Base-by-base conservation (phyloP, 2,797 vertebrate genomes). In the Myotis findleyi region DNA sequence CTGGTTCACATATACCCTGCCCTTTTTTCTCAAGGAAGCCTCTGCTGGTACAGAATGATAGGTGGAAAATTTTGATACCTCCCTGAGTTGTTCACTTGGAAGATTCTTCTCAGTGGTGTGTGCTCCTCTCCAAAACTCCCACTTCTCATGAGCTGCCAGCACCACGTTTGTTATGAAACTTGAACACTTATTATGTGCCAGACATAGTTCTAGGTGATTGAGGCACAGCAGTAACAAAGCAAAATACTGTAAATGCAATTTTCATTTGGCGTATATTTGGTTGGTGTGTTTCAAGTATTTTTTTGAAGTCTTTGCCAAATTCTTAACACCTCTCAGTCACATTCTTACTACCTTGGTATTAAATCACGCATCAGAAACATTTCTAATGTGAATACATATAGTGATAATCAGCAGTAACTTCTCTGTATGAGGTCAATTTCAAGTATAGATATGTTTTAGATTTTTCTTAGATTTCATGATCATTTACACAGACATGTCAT, bases 381-480 rank as follows among this genome's bases (percentile, higher is more conserved):
- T 87, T 90, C 41, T 79, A 87, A 57, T 57, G 51, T 71, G 84
- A 77, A 89, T 79, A 68, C 68, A 76, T 69, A 73, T 4, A 47
- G 27, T 76, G n/a, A 33, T 36, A 92, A 41, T 18, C 21, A 90
- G 1, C 14, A 84, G 16, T 85, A 68, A 59, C 30, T 75, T 86
- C n/a, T 81, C 3, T 55, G 23, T 73, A 8, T 93, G 38, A 90
- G 76, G 83, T 71, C 36, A 66, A 3, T 47, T 47, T 89, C n/a
- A 62, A 33, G 38, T 12, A 59, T 71, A n/a, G 17, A 13, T 83
- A 38, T 16, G 2, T 11, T 82, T 90, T 82, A 64, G 7, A 36
- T 36, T 76, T 86, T 80, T 90, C 72, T 91, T 62, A 38, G 16
- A n/a, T 87, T 87, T 92, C 27, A 38, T 72, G 80, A 33, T 7